These are phyloP conservation scores for Stomatorhinus walkeri DNA, from an alignment of 2,797 vertebrate genomes.

Conservation along the genomic window DNA sequence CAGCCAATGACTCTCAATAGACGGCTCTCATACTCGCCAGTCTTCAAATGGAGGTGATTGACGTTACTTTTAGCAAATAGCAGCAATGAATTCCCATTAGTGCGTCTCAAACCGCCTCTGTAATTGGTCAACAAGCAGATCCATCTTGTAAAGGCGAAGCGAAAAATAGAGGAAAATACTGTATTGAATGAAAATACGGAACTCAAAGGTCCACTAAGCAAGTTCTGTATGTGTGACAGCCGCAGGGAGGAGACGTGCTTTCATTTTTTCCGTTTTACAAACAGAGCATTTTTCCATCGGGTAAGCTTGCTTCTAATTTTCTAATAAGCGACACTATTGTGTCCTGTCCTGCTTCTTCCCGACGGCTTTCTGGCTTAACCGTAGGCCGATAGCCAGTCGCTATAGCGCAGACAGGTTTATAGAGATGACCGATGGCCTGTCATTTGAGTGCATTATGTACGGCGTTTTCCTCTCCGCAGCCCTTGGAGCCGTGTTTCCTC, in stretches of 20 bases:
- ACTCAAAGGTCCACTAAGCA: not conserved
- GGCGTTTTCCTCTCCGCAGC: not conserved
- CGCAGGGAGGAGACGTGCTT: not conserved
- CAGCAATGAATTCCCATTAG: not conserved
- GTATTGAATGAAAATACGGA: not conserved
- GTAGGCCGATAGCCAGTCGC: not conserved
- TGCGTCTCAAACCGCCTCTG: not conserved
- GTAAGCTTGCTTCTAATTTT: not conserved
- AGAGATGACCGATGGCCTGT: not conserved
- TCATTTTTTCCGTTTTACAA: not conserved
- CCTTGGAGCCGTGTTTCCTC: not conserved
- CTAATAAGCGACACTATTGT: not conserved
- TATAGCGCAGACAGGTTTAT: not conserved
- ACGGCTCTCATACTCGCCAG: not conserved
- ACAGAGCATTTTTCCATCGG: not conserved
- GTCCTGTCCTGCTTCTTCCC: not conserved
- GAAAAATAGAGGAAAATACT: not conserved
- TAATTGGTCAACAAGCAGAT: not conserved
- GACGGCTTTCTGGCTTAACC: not conserved
- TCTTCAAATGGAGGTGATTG: not conserved
- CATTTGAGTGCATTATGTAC: not conserved
- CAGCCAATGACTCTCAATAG: not conserved
- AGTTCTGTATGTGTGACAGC: not conserved
- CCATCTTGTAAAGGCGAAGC: not conserved
- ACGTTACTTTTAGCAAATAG: not conserved